phyloP scores from a whole-genome alignment of 2,888 invertebrate species.

The Perizoma affinitatum region DNA sequence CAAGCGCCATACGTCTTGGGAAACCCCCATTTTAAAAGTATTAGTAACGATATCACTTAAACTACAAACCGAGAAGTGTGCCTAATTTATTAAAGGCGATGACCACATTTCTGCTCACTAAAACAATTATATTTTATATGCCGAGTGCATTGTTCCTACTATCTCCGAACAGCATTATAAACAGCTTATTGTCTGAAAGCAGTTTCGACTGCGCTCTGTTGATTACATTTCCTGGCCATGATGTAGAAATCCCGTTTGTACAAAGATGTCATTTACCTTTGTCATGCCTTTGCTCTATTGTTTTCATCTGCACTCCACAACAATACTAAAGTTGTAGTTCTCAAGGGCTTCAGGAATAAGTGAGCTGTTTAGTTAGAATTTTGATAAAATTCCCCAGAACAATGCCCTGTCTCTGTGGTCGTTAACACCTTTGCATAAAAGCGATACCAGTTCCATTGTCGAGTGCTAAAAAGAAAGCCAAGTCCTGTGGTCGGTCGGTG shows the following conservation, averaged over 20 bases:
- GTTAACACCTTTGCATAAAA: slow-evolving; percentile 33
- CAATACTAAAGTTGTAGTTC: slow-evolving; percentile 1
- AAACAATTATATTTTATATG: slow-evolving; percentile 29
- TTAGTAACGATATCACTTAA: slow-evolving; percentile 9
- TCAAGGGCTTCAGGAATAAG: slow-evolving; percentile 1
- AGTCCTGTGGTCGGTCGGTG: slow-evolving; percentile 57
- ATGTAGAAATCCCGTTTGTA: slow-evolving; percentile 22
- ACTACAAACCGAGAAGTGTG: slow-evolving; percentile 14
- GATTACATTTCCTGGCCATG: slow-evolving; percentile 25
- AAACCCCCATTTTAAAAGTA: too few species aligned
- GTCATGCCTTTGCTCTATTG: neutral
- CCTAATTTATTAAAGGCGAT: slow-evolving; percentile 15
- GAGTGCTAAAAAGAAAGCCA: slow-evolving; percentile 53
- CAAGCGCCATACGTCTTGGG: too few species aligned
- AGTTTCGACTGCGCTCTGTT: slow-evolving; percentile 28
- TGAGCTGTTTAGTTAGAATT: slow-evolving; percentile 2
- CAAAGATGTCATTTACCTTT: slow-evolving; percentile 19
- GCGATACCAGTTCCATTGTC: slow-evolving; percentile 37
- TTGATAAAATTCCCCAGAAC: slow-evolving; percentile 24
- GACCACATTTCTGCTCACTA: slow-evolving; percentile 24
- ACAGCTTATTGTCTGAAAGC: slow-evolving; percentile 32
- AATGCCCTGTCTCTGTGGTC: slow-evolving; percentile 27
- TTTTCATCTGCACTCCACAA: slow-evolving; percentile 2
- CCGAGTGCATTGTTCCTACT: slow-evolving; percentile 34
- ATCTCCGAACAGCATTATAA: slow-evolving; percentile 26